A percentile compares a stretch with the other conserved stretches of the same genome.
Evolutionary conservation across 2,888 invertebrate species (phyloP).

Genomic region (Ctenicera cuprea): DNA sequence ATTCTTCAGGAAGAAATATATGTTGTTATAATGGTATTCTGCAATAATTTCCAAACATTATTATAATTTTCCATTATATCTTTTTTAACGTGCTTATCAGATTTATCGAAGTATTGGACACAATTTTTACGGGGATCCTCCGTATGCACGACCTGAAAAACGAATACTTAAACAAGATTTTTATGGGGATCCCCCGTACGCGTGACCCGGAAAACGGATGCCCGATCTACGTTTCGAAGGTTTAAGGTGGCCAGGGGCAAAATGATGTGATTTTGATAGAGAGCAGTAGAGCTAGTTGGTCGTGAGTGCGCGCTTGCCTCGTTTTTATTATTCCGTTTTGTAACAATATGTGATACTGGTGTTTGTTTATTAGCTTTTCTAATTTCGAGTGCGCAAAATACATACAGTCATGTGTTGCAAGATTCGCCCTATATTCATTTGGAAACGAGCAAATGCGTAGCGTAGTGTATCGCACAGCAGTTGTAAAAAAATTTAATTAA

Average conservation of each 20-base stretch:
- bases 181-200: not conserved
- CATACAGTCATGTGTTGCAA: slow-evolving; percentile 29
- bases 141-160: slow-evolving; percentile 2
- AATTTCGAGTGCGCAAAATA: slow-evolving; percentile 36
- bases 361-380: slow-evolving; percentile 37
- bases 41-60: no score
- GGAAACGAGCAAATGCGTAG: slow-evolving; percentile 6
- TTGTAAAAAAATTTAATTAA: not conserved
- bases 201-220: slow-evolving; percentile 1
- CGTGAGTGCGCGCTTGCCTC: slow-evolving; percentile 33
- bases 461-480: slow-evolving; percentile 11
- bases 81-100: no score
- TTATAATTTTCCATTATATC: no score
- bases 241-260: slow-evolving; percentile 48
- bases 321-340: slow-evolving; percentile 23
- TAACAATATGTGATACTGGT: slow-evolving; percentile 46
- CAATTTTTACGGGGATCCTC: not conserved
- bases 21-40: no score
- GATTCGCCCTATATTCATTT: slow-evolving; percentile 6
- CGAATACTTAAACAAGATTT: not conserved
- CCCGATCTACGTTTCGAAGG: slow-evolving; percentile 39
- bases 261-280: slow-evolving; percentile 38
- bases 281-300: slow-evolving; percentile 34
- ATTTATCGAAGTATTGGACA: no score
- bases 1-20: no score